These are phyloP conservation scores for Platycheirus albimanus DNA, from an alignment of 2,888 invertebrate species.

Conservation along the genomic window DNA sequence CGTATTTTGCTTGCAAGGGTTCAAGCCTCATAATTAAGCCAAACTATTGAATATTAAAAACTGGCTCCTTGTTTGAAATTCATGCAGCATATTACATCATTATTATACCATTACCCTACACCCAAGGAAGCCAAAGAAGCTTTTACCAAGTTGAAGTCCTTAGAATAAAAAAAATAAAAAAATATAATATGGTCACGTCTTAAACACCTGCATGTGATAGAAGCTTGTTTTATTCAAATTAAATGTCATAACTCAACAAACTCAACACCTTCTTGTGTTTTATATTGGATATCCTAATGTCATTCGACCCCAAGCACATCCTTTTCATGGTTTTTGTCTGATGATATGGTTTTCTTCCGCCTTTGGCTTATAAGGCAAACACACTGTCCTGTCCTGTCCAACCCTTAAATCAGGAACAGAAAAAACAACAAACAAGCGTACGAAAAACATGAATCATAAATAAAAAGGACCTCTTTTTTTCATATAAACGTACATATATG, in stretches of 20 bases:
- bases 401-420: not conserved
- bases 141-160: not conserved
- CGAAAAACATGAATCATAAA: slow-evolving; percentile 72
- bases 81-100: slow-evolving; percentile 22
- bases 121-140: not conserved
- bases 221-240: slow-evolving; percentile 73
- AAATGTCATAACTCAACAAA: slow-evolving; percentile 68
- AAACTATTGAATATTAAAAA: too few relatives aligned
- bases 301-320: slow-evolving; percentile 62
- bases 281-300: slow-evolving; percentile 59
- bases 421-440: slow-evolving; percentile 56
- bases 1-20: too few relatives aligned
- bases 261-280: slow-evolving; percentile 69
- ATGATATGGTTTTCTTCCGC: slow-evolving; percentile 3
- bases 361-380: slow-evolving; percentile 3
- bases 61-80: not conserved
- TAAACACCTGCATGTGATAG: slow-evolving; percentile 66
- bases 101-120: not conserved
- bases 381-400: too few relatives aligned
- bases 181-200: slow-evolving; percentile 38
- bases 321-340: slow-evolving; percentile 66
- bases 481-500: too few relatives aligned
- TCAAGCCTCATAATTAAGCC: too few relatives aligned
- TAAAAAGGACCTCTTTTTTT: slow-evolving; percentile 18
- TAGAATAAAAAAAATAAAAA: not conserved